Evolutionary conservation across 1,140 invertebrate species (phyloP), one percentile per base, ranked within the genome.

Genomic region (Drosophila ogumai): DNA sequence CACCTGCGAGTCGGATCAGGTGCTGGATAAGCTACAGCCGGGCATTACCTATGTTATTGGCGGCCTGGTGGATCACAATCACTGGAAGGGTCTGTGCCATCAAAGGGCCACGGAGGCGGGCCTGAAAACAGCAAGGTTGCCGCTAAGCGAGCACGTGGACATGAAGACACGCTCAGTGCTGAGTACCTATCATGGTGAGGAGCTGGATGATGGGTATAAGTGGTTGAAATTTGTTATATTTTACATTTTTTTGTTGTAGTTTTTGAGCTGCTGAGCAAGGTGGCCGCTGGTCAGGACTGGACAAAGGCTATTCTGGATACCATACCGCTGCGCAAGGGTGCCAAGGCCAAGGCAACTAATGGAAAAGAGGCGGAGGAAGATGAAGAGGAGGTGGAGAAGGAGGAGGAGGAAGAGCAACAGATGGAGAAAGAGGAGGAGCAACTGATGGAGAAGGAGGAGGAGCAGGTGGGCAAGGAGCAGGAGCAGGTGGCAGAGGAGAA

Each of bases 1-100:
- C 55, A 97, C 97, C 22, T 98, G 98, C 92, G 99, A 99, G 92
- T 99, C 98, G 5, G 95, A 97, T 55, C 98, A 98, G 94, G 93
- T 98, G 4, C 94, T 99, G 59, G 94, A 95, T 57, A 93, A 93
- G 52, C 93, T 99, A 68, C 95, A 97, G 75, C 94, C 96, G 15
- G 94, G 96, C 65, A 96, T 96, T 92, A 95, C 96, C 44, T 99
- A 99, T 90, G 95, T 99, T 43, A 99, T 99, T 93, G 99, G 99
- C 46, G 99, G 98, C 54, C 93, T 99, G 17, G 98, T 99, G 1
- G 99, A 99, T 94, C 99, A 99, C 92, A 99, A 99, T 94, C 94
- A 96, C 77, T 96, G 99, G 80, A 99, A 99, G 96, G 98, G 98
- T 7, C 91, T 98, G 17, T 99, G 98, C 92, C 95, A 97, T 92